phyloP scores from a whole-genome alignment of 2,888 invertebrate genomes.

The Chirona hameri region DNA sequence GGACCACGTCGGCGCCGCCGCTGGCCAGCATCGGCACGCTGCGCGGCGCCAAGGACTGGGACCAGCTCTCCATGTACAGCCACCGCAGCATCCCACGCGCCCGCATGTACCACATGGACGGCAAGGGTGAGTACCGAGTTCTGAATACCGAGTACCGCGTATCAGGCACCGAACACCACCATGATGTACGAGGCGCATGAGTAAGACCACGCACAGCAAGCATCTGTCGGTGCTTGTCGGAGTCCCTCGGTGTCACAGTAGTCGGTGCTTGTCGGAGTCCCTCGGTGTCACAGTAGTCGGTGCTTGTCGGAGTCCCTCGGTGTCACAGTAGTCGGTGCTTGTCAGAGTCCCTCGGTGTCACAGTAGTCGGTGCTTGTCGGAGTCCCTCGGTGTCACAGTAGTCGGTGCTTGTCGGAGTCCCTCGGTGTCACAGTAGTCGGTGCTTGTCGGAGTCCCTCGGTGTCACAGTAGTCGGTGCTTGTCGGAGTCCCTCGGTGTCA shows the following conservation, averaged over 20 bases:
- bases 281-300: too few relatives aligned
- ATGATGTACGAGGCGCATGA: too few relatives aligned
- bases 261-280: neutral
- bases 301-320: neutral
- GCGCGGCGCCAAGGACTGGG: conserved; percentile 77
- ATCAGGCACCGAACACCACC: too few relatives aligned
- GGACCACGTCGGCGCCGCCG: conserved; percentile 37
- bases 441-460: neutral
- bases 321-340: neutral
- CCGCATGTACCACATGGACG: conserved; percentile 73
- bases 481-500: neutral
- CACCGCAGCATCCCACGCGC: conserved; percentile 84
- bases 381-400: neutral
- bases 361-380: neutral
- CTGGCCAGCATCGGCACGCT: conserved; percentile 77
- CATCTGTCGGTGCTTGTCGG: too few relatives aligned
- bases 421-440: too few relatives aligned
- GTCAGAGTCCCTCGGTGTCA: neutral
- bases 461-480: neutral
- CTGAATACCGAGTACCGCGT: too few relatives aligned
- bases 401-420: neutral
- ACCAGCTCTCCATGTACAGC: conserved; percentile 85
- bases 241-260: neutral
- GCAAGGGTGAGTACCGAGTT: conserved; percentile 47
- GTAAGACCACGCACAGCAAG: too few relatives aligned